Evolutionary conservation across 2,113 vertebrate genomes (phyloP), one percentile per base, ranked within the genome.

Genomic region (Hydrochoerus hydrochaeris): DNA sequence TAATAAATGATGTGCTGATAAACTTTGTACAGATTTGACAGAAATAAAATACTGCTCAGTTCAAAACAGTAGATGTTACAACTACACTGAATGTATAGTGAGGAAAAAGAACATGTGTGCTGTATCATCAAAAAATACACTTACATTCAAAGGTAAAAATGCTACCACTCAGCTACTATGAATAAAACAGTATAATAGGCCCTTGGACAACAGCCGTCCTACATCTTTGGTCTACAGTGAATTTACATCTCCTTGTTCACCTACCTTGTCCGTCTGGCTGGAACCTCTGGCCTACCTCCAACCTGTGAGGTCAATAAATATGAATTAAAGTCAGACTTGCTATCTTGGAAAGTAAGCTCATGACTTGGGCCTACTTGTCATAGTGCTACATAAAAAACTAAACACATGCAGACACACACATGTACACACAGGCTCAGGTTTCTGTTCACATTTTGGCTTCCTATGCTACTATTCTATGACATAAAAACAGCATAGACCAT

Each of bases 51-150:
- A 60, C 7, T 92, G n/a, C 38, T 62, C 46, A 24, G 26, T 41
- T 32, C 20, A 95, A 90, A 77, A 88, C 41, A 30, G 80, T 38
- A 84, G 62, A 57, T 87, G 82, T 90, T 89, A 85, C 26, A 85
- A 88, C 57, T 69, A 85, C 52, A 63, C 35, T 24, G 67, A 41
- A 24, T 87, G 60, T 85, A 88, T 28, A 80, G 1, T 67, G 22
- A 78, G 49, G 24, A 80, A 65, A 92, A 83, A 17, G 17, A 57
- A 85, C 82, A 87, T 24, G 44, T 77, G 46, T 82, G 13, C 28
- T 58, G 22, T 46, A 24, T 52, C 57, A 86, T 87, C 60, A 60
- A 41, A 84, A 95, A 62, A 81, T 13, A 14, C 24, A 30, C 26
- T 58, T 38, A 46, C 30, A 57, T 41, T 22, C 38, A 62, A 41